Evolutionary conservation across 2,113 vertebrate genomes (phyloP), one percentile per base, ranked within the genome.

Genomic region (Tichodroma muraria): DNA sequence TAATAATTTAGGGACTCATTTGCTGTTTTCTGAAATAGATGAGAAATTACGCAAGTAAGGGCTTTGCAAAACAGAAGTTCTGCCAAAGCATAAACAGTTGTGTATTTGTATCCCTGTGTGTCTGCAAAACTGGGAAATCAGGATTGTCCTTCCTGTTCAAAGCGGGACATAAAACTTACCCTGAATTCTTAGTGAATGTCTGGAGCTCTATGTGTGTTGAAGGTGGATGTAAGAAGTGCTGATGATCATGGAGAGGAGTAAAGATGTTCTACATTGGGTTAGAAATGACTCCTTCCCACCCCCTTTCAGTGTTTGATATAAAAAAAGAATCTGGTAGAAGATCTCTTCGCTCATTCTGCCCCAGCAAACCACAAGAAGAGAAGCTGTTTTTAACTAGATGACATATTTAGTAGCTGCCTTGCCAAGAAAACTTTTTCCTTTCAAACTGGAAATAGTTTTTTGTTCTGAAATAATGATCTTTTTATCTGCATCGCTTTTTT

Each of bases 391-490:
- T 57, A 80, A 57, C 64, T 37, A 49, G 27, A 52, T 94, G 83
- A 57, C 66, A 33, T 66, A 61, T 79, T 78, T 66, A 66, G 86
- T 71, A 93, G 82, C 82, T 85, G 59, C 60, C 54, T 92, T 92
- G 78, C 83, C 91, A 69, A 40, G 87, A 60, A 85, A 24, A 57
- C 64, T 89, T 68, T 23, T 78, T 60, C 68, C 90, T 79, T 88
- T 80, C 42, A 73, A 75, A 87, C 69, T 89, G 82, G 70, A 37
- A 71, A 83, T 53, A 80, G 85, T 53, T 79, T 83, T 11, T 11
- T 61, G 18, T 96, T 90, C 95, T 87, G 93, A 85, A 97, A 93
- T 71, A 80, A 78, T n/a, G 49, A 30, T 94, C 80, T 72, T 76
- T 88, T 59, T 76, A 63, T 90, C 92, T 90, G 45, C n/a, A 8